These are phyloP conservation scores for Ariopsis seemanni DNA, from an alignment of 2,113 vertebrate genomes.

Conservation along the genomic window DNA sequence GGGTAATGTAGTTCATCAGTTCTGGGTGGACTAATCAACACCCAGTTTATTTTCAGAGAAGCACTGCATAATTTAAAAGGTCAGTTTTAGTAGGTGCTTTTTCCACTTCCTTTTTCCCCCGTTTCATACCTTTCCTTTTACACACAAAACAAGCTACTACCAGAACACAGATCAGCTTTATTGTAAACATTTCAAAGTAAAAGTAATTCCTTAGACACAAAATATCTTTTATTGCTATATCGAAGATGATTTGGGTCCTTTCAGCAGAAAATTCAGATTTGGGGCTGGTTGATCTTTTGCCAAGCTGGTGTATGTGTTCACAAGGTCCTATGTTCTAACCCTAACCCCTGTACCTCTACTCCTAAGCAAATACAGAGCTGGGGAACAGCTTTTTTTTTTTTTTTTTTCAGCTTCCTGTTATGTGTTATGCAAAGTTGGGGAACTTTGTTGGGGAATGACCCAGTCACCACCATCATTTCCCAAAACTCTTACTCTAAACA, in stretches of 20 bases:
- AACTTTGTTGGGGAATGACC: too few species aligned
- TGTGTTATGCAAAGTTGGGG: too few species aligned
- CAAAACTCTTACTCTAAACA: background rate
- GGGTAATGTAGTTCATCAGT: background rate
- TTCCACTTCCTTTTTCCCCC: background rate
- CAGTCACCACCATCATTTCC: background rate
- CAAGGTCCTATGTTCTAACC: too few species aligned
- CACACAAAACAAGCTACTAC: background rate
- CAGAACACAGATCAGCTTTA: background rate
- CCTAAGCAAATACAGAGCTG: too few species aligned
- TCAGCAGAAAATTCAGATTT: too few species aligned
- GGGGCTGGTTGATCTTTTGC: background rate
- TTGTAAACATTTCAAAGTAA: background rate
- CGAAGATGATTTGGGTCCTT: background rate
- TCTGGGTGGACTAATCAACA: background rate
- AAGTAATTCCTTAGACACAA: background rate
- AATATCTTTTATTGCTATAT: background rate
- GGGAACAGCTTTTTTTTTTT: too few species aligned
- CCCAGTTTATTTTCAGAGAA: background rate
- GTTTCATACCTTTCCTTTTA: background rate
- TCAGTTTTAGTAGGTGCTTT: background rate
- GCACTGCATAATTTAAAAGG: background rate
- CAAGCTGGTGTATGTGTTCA: too few species aligned
- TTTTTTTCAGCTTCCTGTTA: too few species aligned
- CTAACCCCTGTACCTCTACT: too few species aligned